These are phyloP conservation scores for Aphyosemion australe DNA, from an alignment of 2,113 vertebrate species.

Conservation along the genomic window DNA sequence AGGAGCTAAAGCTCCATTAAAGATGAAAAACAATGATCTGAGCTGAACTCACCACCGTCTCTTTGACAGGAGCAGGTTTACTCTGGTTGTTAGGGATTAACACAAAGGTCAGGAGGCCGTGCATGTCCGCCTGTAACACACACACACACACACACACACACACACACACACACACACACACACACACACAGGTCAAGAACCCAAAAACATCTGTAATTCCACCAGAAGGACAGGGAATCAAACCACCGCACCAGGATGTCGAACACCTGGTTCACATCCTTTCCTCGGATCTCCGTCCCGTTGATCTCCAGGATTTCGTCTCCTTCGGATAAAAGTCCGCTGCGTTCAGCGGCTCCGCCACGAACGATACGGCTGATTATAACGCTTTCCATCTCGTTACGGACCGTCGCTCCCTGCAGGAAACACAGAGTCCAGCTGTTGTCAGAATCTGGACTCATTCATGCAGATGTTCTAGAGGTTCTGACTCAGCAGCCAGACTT, in stretches of 20 bases:
- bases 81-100: slow-evolving; percentile 91
- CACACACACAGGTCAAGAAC: slow-evolving; percentile 87
- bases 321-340: slow-evolving; percentile 93
- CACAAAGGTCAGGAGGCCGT: slow-evolving; percentile 95
- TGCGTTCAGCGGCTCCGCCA: slow-evolving; percentile 94
- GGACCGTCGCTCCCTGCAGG: slow-evolving; percentile 92
- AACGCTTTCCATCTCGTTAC: slow-evolving; percentile 97
- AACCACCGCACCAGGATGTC: slow-evolving; percentile 85
- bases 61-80: slow-evolving; percentile 88
- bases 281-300: slow-evolving; percentile 93
- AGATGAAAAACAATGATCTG: too few species aligned
- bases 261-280: slow-evolving; percentile 98
- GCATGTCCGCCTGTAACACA: slow-evolving; percentile 91
- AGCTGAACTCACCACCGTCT: slow-evolving; percentile 90
- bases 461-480: too few species aligned
- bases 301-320: slow-evolving; percentile 98
- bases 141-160: slow-evolving; percentile 12
- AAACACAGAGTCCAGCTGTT: not conserved
- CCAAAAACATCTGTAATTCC: not conserved
- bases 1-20: too few species aligned
- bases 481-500: too few species aligned
- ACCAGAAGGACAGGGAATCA: too few species aligned
- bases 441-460: too few species aligned
- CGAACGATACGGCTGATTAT: slow-evolving; percentile 97
- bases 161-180: slow-evolving; percentile 11